A percentile compares a stretch with the other conserved stretches of the same genome.
Conservation (phyloP, 2,797 vertebrate species). For the Syngnathus acus region DNA sequence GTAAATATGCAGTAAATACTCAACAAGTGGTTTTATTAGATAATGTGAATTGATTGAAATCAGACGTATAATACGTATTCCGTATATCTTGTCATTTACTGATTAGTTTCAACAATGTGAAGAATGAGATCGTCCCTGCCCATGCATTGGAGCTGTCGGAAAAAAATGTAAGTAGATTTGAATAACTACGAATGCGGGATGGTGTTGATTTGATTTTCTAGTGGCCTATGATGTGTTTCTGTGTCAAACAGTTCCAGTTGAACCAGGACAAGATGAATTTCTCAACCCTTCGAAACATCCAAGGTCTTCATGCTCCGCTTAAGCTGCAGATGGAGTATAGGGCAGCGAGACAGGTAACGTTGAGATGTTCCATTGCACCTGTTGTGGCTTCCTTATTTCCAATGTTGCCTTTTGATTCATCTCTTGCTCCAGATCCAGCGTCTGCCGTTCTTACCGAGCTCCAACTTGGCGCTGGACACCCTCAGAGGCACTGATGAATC, state of each 20-base stretch:
- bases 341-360: conserved; percentile 83
- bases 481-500: conserved; percentile 82
- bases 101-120: conserved; percentile 83
- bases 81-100: neutral
- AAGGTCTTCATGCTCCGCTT: conserved; percentile 90
- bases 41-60: no score
- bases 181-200: neutral
- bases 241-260: conserved; percentile 74
- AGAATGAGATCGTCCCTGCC: conserved; percentile 86
- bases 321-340: conserved; percentile 97
- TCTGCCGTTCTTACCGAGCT: conserved; percentile 89
- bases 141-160: conserved; percentile 89
- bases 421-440: conserved; percentile 78
- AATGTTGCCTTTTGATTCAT: neutral
- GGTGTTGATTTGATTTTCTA: neutral
- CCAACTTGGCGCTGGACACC: conserved; percentile 86
- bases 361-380: neutral
- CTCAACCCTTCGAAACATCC: conserved; percentile 86
- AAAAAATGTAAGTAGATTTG: conserved; percentile 81
- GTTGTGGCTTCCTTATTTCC: neutral
- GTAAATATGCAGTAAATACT: neutral
- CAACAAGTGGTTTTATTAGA: neutral
- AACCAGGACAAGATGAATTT: conserved; percentile 94
- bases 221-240: neutral
- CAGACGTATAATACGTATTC: neutral